These are phyloP conservation scores for Margaritifera margaritifera DNA, from an alignment of 2,888 invertebrate genomes.

Conservation along the genomic window DNA sequence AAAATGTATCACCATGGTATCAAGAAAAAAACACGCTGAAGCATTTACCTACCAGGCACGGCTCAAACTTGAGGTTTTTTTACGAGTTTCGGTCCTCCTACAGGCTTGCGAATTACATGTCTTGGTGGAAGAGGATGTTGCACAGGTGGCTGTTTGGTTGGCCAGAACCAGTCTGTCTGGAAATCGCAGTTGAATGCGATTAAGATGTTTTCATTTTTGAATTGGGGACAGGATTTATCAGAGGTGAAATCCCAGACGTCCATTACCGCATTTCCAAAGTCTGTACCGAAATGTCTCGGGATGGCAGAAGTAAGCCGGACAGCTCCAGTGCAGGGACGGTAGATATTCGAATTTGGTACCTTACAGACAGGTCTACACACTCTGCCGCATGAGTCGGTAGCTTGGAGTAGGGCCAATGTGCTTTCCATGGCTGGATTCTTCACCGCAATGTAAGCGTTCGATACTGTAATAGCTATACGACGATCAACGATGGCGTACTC, in stretches of 20 bases:
- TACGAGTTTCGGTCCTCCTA: too few relatives aligned
- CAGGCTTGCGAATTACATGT: too few relatives aligned
- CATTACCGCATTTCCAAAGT: conserved; percentile 50
- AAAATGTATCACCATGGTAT: too few relatives aligned
- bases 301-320: conserved; percentile 40
- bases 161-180: conserved; percentile 48
- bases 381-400: conserved; percentile 60
- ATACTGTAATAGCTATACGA: conserved; percentile 55
- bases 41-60: too few relatives aligned
- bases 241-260: conserved; percentile 52
- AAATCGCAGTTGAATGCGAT: conserved; percentile 64
- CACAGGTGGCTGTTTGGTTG: conserved; percentile 16
- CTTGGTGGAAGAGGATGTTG: too few relatives aligned
- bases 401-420: conserved; percentile 44
- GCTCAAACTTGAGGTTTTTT: too few relatives aligned
- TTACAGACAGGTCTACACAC: conserved; percentile 60
- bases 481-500: conserved; percentile 61
- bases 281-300: conserved; percentile 50
- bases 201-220: conserved; percentile 48
- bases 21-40: too few relatives aligned
- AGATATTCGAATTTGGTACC: conserved; percentile 40
- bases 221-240: conserved; percentile 45
- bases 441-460: conserved; percentile 57
- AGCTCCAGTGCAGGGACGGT: conserved; percentile 54
- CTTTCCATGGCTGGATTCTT: conserved; percentile 30